Base-by-base conservation (phyloP, 2,113 vertebrate genomes). In the Erythrolamprus reginae region DNA sequence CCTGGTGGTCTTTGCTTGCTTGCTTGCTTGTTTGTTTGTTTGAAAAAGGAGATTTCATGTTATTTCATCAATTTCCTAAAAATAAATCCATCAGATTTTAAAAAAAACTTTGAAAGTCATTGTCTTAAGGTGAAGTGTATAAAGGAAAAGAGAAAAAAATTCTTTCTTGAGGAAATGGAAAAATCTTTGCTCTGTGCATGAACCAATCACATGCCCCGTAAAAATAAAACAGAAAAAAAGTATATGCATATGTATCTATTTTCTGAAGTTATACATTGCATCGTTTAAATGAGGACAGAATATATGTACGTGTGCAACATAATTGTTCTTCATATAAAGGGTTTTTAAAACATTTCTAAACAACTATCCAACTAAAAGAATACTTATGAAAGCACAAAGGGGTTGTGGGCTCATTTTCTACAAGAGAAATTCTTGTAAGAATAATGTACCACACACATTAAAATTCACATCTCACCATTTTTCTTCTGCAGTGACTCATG, bases 381-480 rank as follows among this genome's bases (percentile, higher is more conserved):
- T 38, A 42, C 52, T 93, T 91, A 65, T 55, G 33, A 24, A 89
- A 15, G 24, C 92, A 86, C 90, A 90, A 65, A 92, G 91, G 92
- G 88, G 5, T 87, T 42, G 87, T 91, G 92, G 10, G 7, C 93
- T 88, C 58, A 45, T 50, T 93, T 84, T 83, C 55, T 58, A 55
- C 86, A 77, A 87, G 84, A 56, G 47, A 84, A 87, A 58, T 8
- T 82, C 83, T 82, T 51, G 3, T 77, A 53, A 42, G 88, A 77
- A 56, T n/a, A 26, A 86, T 91, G 89, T 94, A n/a, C 53, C 26
- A 77, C 94, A 93, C 94, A 93, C 42, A 82, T 92, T 92, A 88
- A 48, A 26, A 84, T 91, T 91, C 65, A 50, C 65, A 21, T 90
- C 88, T 88, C 92, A 89, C 56, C 92, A 61, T 24, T 47, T 55